phyloP scores from a whole-genome alignment of 92 coral and sea anemone species.

The Palythoa grandiflora region DNA sequence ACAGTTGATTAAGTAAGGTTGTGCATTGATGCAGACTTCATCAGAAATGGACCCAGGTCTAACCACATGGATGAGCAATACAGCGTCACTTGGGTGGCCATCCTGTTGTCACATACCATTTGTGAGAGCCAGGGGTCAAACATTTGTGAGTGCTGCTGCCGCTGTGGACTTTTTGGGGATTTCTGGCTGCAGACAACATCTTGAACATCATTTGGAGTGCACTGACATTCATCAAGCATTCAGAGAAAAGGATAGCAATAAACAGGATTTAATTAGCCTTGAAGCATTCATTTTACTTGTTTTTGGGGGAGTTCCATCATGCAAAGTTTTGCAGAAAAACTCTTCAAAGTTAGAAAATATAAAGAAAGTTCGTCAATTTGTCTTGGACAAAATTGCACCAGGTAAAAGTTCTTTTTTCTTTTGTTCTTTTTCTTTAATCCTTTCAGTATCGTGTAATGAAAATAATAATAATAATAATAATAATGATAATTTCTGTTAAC shows the following conservation, averaged over 20 bases:
- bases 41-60: slow-evolving; percentile 11
- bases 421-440: no score
- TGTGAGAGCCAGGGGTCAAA: slow-evolving; percentile 23
- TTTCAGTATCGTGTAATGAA: no score
- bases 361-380: slow-evolving; percentile 33
- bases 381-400: slow-evolving; percentile 42
- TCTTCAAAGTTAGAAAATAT: slow-evolving; percentile 30
- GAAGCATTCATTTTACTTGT: slow-evolving; percentile 30
- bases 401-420: no score
- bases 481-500: no score
- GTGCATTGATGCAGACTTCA: background rate
- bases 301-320: slow-evolving; percentile 35
- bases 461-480: no score
- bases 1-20: background rate
- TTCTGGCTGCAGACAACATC: slow-evolving; percentile 23
- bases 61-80: background rate
- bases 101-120: slow-evolving; percentile 36
- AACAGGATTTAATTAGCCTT: slow-evolving; percentile 11
- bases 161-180: slow-evolving; percentile 32
- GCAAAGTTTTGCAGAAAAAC: slow-evolving; percentile 36
- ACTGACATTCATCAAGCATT: slow-evolving; percentile 17
- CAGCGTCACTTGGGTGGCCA: slow-evolving; percentile 34
- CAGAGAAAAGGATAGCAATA: slow-evolving; percentile 7
- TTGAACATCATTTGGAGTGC: slow-evolving; percentile 41
- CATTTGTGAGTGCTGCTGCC: slow-evolving; percentile 30